Evolutionary conservation across 2,888 invertebrate genomes (phyloP), one percentile per base, ranked within the genome.

Genomic region (Drosophila cognata): DNA sequence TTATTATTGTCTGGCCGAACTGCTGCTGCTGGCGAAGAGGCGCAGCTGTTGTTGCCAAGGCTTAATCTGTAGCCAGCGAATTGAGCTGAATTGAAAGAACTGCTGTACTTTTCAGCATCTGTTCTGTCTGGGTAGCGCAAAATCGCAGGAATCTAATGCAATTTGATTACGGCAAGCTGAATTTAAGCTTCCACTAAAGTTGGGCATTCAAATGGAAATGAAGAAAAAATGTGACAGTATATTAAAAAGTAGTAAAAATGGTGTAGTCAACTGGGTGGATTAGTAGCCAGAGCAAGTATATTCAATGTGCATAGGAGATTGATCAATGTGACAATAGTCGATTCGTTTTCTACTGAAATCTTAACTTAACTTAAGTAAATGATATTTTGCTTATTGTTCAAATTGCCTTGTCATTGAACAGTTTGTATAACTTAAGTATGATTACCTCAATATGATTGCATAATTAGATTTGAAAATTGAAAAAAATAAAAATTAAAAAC

Each of bases 41-140:
- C 68, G 35, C 69, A 70, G 60, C 70, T 60, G 70, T 35, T 29
- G 36, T 38, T 48, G 60, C 28, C 36, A 52, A 46, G 43, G 43
- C 31, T 29, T 59, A 69, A 69, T 59, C 36, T 46, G 70, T 21
- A 43, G 25, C 18, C 18, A 13, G 43, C 0, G 31, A 35, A 60
- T 69, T 38, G 28, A 28, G 16, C 28, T 16, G 13, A 25, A 25
- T 25, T 21, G 52, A 38, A 60, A 53, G 43, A 69, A 28, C 35
- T 43, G 1, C 1, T 21, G 48, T 58, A 35, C 38, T 68, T 41
- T 28, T 16, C 11, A 36, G 52, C 51, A 69, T 43, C 41, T 58
- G 29, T 28, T 31, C n/a, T 52, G 58, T 59, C 57, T 68, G 38
- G 21, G 7, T 4, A 16, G 25, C 16, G 11, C 6, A 16, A 25